Conservation (phyloP, 2,888 invertebrate species). For the Ephialtes manifestator region DNA sequence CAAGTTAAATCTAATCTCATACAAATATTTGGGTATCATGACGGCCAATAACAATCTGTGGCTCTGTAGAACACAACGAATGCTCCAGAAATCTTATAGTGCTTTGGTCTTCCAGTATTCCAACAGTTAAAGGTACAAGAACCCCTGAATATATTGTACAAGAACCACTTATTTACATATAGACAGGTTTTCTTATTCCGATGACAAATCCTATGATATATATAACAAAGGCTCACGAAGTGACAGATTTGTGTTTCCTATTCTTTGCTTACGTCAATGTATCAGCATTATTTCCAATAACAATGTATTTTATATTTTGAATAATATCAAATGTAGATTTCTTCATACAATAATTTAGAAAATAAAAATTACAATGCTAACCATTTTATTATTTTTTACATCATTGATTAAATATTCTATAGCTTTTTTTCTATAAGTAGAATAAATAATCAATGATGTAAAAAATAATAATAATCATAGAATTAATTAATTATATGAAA, state of each 20-base stretch:
- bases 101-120: neutral
- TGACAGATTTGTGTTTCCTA: neutral
- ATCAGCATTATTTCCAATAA: too few species aligned
- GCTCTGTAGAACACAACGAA: slow-evolving; percentile 8
- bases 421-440: too few species aligned
- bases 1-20: slow-evolving; percentile 51
- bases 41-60: slow-evolving; percentile 25
- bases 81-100: neutral
- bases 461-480: too few species aligned
- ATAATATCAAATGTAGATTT: neutral
- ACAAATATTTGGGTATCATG: slow-evolving; percentile 55
- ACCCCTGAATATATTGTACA: neutral
- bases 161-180: slow-evolving; percentile 58
- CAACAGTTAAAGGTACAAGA: neutral
- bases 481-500: too few species aligned
- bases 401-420: too few species aligned
- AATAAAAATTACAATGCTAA: too few species aligned
- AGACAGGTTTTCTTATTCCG: slow-evolving; percentile 43
- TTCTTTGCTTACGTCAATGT: too few species aligned
- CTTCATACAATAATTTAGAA: neutral
- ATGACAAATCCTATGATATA: slow-evolving; percentile 32
- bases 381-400: too few species aligned
- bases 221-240: neutral
- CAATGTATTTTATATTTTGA: neutral
- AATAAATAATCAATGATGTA: too few species aligned